phyloP scores from a whole-genome alignment of 2,113 vertebrate genomes.

The Naja naja region DNA sequence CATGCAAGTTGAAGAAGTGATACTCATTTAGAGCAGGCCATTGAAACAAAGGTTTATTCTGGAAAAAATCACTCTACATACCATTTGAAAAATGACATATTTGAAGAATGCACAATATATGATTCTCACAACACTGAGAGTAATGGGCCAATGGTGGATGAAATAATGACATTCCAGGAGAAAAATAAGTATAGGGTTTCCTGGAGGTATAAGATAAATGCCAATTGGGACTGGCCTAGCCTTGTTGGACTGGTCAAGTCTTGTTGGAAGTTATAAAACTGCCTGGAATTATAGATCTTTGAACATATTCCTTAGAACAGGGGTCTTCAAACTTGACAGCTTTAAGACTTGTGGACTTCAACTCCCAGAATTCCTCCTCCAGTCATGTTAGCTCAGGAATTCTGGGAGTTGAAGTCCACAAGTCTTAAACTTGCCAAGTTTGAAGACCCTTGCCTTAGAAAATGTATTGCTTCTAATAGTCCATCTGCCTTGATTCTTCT shows the following conservation, averaged over 20 bases:
- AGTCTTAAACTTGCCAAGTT: no score
- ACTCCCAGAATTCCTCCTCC: no score
- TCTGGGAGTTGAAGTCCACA: no score
- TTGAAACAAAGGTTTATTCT: background rate
- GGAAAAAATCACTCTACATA: background rate
- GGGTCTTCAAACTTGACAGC: no score
- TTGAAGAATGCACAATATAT: background rate
- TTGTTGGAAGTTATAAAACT: background rate
- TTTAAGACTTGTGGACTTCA: no score
- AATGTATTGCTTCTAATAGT: background rate
- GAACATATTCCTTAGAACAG: background rate
- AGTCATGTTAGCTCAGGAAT: no score
- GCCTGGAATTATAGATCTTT: background rate
- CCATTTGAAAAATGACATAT: background rate
- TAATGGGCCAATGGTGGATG: background rate
- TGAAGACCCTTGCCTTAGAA: background rate
- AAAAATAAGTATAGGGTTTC: background rate
- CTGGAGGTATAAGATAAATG: background rate
- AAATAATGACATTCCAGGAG: background rate
- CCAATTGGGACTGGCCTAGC: background rate
- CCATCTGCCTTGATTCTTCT: background rate
- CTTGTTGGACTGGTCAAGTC: background rate
- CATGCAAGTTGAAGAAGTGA: background rate
- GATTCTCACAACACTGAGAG: background rate
- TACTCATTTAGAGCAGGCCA: background rate